Evolutionary conservation across 2,888 invertebrate genomes (phyloP).

Genomic region (Drosophila formosana): DNA sequence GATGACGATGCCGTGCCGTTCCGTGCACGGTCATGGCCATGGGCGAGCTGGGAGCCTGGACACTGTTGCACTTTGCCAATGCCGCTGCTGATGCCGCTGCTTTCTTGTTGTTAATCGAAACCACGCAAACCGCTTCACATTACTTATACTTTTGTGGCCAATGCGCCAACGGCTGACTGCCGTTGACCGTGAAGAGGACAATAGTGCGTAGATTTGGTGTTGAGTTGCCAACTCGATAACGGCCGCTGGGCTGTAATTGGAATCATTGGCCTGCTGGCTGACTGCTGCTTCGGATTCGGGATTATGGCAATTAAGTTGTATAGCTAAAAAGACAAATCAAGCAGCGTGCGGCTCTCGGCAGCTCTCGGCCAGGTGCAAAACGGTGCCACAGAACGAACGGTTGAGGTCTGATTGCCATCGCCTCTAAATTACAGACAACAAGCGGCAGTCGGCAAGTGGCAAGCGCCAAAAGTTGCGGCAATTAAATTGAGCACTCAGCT

Average conservation of each 20-base stretch:
- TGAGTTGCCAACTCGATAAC: slow-evolving; percentile 28
- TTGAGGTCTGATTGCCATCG: slow-evolving; percentile 78
- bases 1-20: slow-evolving; percentile 50
- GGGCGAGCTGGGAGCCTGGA: slow-evolving; percentile 37
- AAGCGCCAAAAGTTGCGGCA: slow-evolving; percentile 48
- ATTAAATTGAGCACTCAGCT: slow-evolving; percentile 53
- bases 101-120: slow-evolving; percentile 62
- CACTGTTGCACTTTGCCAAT: slow-evolving; percentile 18
- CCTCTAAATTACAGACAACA: slow-evolving; percentile 58
- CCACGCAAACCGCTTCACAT: slow-evolving; percentile 61
- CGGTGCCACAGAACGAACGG: slow-evolving; percentile 63
- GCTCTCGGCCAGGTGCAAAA: slow-evolving; percentile 52
- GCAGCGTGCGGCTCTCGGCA: not conserved
- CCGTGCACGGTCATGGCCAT: slow-evolving; percentile 55
- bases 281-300: not conserved
- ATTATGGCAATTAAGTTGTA: slow-evolving; percentile 64
- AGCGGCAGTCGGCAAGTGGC: slow-evolving; percentile 16
- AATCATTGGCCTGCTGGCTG: not conserved
- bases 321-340: slow-evolving; percentile 25
- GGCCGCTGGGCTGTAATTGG: slow-evolving; percentile 10
- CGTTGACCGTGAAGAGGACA: slow-evolving; percentile 60
- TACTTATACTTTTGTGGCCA: slow-evolving; percentile 69
- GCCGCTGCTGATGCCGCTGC: slow-evolving; percentile 18
- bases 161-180: slow-evolving; percentile 28
- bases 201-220: slow-evolving; percentile 44